A percentile compares a stretch with the other conserved stretches of the same genome.
Conservation (phyloP, 2,888 invertebrate genomes). For the Chouioia cunea region DNA sequence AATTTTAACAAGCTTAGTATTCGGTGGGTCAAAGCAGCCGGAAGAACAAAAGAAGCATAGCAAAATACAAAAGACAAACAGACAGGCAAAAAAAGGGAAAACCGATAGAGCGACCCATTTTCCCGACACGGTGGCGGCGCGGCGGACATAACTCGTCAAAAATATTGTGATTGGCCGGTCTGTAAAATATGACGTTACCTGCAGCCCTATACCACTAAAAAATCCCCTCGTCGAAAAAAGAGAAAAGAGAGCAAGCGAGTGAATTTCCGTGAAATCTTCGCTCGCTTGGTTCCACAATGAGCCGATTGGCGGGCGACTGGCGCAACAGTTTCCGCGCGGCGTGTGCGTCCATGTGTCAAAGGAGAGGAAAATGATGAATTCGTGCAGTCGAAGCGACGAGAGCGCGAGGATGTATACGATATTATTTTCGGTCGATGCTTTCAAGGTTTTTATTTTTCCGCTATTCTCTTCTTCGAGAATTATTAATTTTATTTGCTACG, state of each 20-base stretch:
- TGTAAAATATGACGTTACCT: constrained; percentile 65
- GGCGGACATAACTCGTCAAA: constrained; percentile 65
- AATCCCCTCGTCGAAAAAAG: constrained; percentile 37
- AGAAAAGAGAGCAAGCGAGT: background rate
- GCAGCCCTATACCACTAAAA: constrained; percentile 37
- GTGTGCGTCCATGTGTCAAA: constrained; percentile 31
- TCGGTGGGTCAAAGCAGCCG: constrained; percentile 32
- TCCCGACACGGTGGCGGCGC: constrained; percentile 10
- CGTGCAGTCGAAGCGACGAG: constrained; percentile 8
- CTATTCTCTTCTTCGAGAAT: background rate
- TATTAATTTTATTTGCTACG: constrained; percentile 17
- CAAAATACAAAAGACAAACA: constrained; percentile 44
- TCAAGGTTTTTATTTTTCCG: background rate
- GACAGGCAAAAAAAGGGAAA: constrained; percentile 36
- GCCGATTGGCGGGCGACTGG: constrained; percentile 22
- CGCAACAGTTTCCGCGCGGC: constrained; percentile 29
- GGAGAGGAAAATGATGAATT: constrained; percentile 23
- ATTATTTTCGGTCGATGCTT: constrained; percentile 27
- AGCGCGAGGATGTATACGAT: background rate
- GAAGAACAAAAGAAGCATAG: constrained; percentile 20
- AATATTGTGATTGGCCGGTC: constrained; percentile 68
- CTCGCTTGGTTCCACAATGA: constrained; percentile 43
- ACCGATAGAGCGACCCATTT: constrained; percentile 46
- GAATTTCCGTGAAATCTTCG: constrained; percentile 41
- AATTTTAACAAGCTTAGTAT: constrained; percentile 40